Base-by-base conservation (phyloP, 2,888 invertebrate genomes). In the Periphyllus acericola region DNA sequence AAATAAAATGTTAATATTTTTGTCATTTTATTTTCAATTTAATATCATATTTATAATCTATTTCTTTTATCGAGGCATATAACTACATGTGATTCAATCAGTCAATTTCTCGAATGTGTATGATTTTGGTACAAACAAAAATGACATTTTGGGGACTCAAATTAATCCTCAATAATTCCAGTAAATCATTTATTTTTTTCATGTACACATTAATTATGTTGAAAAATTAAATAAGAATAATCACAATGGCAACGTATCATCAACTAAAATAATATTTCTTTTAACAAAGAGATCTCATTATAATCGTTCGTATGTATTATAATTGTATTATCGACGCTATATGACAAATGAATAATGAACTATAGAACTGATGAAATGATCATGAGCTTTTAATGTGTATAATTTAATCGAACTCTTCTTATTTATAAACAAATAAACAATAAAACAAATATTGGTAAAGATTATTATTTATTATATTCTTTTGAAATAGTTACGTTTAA, bases 91-190 rank as follows among this genome's bases (percentile, higher is more conserved):
- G 72, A 83, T 83, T 82, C 71, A 72, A 34, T 55, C n/a, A 55
- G 72, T 74, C 72, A 25, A 19, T 17, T 83, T 83, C 17, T 21
- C 55, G 55, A 55, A 74, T 52, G n/a, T 11, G 25, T n/a, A 72
- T 72, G 40, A 68, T 46, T 52, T 82, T 32, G 8, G 46, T 52
- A 52, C 32, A 25, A 14, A 19, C 19, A 72, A 21, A 72, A 71
- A 72, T 21, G 14, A 52, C 25, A 83, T 72, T 55, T 34, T 25
- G 25, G 34, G 55, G n/a, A 55, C 4, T 9, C 29, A 72, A 34
- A 72, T 55, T 74, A 34, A 82, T 82, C 40, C 32, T 1, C 46
- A 82, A 82, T 52, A 29, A 52, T 52, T 52, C 32, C n/a, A 83
- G 52, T 83, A 34, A n/a, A n/a, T n/a, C n/a, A 21, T 25, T 46